phyloP scores from a whole-genome alignment of 2,797 vertebrate genomes.

The Micrastur ruficollis region DNA sequence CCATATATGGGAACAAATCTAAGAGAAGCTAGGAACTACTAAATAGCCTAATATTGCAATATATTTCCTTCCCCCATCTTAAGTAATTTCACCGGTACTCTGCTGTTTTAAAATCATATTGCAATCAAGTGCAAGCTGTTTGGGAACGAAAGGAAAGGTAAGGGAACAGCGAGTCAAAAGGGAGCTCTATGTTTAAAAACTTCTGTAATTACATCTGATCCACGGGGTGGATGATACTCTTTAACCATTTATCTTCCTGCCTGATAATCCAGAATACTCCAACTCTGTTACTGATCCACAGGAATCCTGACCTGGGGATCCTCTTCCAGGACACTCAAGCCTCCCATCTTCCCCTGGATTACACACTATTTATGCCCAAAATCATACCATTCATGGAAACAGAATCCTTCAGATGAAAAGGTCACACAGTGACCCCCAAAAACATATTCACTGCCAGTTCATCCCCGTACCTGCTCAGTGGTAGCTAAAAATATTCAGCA shows the following conservation, averaged over 20 bases:
- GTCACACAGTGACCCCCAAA: background rate
- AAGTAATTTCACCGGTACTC: background rate
- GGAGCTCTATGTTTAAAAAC: background rate
- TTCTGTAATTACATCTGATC: background rate
- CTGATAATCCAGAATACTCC: background rate
- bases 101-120: background rate
- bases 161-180: background rate
- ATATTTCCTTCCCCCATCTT: background rate
- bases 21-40: background rate
- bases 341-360: background rate
- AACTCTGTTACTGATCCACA: background rate
- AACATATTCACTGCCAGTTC: background rate
- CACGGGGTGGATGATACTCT: background rate
- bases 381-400: background rate
- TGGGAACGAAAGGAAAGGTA: background rate
- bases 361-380: background rate
- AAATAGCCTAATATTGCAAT: background rate
- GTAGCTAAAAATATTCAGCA: background rate
- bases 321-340: background rate
- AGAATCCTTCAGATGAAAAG: background rate
- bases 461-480: background rate
- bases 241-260: background rate
- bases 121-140: background rate
- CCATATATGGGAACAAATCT: background rate
- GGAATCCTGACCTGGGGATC: background rate